Conservation (phyloP, 2,797 vertebrate species). For the Xiphorhynchus erythropygius region DNA sequence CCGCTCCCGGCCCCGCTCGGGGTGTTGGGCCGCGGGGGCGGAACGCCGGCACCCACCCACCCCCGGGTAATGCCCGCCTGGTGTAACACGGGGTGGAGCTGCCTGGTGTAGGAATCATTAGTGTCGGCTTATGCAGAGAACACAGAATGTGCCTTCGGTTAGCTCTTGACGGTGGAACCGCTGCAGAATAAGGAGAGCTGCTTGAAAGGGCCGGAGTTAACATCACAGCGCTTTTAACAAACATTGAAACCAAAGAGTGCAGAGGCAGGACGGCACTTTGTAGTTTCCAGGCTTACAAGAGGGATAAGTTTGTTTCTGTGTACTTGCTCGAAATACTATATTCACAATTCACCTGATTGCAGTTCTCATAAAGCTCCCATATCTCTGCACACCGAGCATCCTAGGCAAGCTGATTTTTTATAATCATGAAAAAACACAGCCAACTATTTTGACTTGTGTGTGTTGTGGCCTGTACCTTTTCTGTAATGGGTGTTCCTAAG, state of each 20-base stretch:
- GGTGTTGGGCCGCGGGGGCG: no score
- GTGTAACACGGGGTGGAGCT: no score
- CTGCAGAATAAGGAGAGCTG: no score
- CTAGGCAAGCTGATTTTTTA: not conserved
- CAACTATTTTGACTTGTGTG: fast-evolving
- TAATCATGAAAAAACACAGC: not conserved
- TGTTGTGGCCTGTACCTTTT: not conserved
- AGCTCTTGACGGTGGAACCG: not conserved
- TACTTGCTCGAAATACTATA: fast-evolving
- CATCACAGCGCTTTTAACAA: fast-evolving
- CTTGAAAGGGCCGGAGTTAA: not conserved
- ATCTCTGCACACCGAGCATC: not conserved
- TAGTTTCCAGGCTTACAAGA: not conserved
- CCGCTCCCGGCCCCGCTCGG: no score
- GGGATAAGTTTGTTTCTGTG: not conserved
- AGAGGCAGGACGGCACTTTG: not conserved
- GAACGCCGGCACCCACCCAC: no score
- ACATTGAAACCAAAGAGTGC: fast-evolving
- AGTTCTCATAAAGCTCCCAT: fast-evolving
- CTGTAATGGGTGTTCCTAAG: fast-evolving
- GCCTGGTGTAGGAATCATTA: fast-evolving
- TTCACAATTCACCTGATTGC: not conserved
- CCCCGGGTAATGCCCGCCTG: no score
- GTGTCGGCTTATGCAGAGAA: not conserved
- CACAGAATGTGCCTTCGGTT: fast-evolving